phyloP scores from a whole-genome alignment of 2,113 vertebrate species.

The Oncorhynchus kisutch region DNA sequence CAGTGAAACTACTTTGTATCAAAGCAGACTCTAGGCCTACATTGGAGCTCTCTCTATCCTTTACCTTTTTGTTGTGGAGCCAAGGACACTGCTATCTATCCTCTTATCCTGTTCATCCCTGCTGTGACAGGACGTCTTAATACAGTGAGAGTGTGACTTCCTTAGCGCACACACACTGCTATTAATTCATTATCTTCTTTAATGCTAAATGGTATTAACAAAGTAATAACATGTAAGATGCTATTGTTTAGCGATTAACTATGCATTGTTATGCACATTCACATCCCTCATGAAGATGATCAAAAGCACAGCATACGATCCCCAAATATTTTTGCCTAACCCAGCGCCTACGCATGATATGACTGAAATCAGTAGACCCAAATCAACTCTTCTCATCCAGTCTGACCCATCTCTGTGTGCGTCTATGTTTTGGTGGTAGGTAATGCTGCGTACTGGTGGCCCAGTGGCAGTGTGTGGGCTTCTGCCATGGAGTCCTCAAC shows the following conservation, averaged over 20 bases:
- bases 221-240: too few species aligned
- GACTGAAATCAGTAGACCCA: too few species aligned
- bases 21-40: not conserved
- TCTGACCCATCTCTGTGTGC: not conserved
- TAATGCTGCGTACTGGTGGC: conserved; percentile 88
- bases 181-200: too few species aligned
- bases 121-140: not conserved
- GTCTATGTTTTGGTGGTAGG: conserved; percentile 59
- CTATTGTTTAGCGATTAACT: too few species aligned
- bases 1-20: not conserved
- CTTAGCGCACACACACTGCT: not conserved
- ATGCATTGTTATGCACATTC: too few species aligned
- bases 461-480: conserved; percentile 96
- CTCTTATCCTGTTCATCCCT: conserved; percentile 39
- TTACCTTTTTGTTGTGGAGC: not conserved
- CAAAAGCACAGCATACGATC: too few species aligned
- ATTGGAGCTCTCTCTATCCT: not conserved
- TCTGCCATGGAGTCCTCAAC: conserved; percentile 96
- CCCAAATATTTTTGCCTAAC: too few species aligned
- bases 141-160: not conserved
- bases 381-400: not conserved
- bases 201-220: too few species aligned
- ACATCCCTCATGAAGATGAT: too few species aligned
- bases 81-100: conserved; percentile 28
- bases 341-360: too few species aligned